Evolutionary conservation across 2,888 invertebrate species (phyloP).

Genomic region (Hyalella azteca): DNA sequence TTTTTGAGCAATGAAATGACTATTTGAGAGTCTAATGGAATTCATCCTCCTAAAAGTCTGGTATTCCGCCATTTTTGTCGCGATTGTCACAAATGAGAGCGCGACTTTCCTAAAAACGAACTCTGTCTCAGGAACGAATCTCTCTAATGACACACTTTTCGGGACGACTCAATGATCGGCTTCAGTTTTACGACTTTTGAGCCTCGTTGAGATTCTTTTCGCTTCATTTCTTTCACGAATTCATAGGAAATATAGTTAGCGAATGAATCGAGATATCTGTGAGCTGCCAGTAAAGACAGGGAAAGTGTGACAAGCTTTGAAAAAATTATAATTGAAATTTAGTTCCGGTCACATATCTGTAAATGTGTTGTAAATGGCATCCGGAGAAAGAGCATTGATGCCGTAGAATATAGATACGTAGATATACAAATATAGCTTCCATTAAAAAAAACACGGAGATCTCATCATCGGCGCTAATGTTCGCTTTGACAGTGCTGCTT

Average conservation of each 20-base stretch:
- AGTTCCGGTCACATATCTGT: neutral
- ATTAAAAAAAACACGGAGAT: no score
- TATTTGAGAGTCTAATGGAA: no score
- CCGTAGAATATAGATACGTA: neutral
- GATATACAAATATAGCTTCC: neutral
- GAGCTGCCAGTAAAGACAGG: neutral
- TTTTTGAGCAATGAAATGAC: no score
- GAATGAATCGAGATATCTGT: neutral
- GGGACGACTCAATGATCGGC: neutral
- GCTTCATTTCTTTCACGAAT: neutral
- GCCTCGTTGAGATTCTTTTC: neutral
- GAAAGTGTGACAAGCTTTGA: neutral
- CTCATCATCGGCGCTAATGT: no score
- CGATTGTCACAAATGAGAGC: neutral
- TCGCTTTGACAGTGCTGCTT: no score
- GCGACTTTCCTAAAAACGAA: neutral
- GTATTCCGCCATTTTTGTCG: no score
- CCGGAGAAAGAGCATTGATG: neutral
- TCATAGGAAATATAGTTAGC: neutral
- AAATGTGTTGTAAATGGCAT: neutral
- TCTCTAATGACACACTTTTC: neutral
- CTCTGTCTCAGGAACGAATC: neutral
- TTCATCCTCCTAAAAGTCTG: no score
- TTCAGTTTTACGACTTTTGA: neutral
- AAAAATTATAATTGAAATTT: neutral